Evolutionary conservation across 2,113 vertebrate genomes (phyloP).

Genomic region (Chionomys nivalis): DNA sequence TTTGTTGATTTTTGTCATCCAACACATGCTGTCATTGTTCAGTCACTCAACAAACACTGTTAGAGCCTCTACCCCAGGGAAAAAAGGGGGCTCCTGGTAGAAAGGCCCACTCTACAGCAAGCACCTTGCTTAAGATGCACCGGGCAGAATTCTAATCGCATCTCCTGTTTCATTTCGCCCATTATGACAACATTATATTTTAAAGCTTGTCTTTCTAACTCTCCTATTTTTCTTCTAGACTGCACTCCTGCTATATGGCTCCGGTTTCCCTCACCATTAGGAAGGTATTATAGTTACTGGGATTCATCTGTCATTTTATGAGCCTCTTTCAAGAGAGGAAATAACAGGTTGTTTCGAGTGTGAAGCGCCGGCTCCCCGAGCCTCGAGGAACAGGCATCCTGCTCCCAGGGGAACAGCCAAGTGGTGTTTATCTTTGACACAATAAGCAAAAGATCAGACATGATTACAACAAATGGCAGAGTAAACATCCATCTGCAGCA

Average conservation of each 20-base stretch:
- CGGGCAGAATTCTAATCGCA: conserved; percentile 55
- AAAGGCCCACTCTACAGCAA: background rate
- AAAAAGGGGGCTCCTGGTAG: conserved; percentile 23
- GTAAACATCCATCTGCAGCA: conserved; percentile 76
- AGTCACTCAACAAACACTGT: conserved; percentile 71
- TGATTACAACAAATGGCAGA: conserved; percentile 83
- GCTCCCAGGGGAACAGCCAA: conserved; percentile 79
- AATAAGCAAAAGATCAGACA: conserved; percentile 85
- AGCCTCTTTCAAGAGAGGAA: conserved; percentile 82
- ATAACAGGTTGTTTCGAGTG: conserved; percentile 83
- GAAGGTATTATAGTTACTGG: conserved; percentile 78
- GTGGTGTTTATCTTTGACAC: conserved; percentile 84
- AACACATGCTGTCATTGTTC: conserved; percentile 43
- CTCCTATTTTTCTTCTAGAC: conserved; percentile 76
- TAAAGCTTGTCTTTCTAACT: conserved; percentile 75
- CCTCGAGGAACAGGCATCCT: conserved; percentile 36
- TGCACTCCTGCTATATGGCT: conserved; percentile 57
- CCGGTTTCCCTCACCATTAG: conserved; percentile 76
- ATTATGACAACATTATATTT: conserved; percentile 76
- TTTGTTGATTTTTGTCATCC: conserved; percentile 63
- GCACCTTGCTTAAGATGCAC: background rate
- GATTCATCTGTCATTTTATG: conserved; percentile 84
- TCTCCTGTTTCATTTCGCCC: conserved; percentile 58
- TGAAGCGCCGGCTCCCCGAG: conserved; percentile 61
- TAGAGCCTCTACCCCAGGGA: background rate